Evolutionary conservation across 2,113 vertebrate species (phyloP).

Genomic region (Odocoileus virginianus): DNA sequence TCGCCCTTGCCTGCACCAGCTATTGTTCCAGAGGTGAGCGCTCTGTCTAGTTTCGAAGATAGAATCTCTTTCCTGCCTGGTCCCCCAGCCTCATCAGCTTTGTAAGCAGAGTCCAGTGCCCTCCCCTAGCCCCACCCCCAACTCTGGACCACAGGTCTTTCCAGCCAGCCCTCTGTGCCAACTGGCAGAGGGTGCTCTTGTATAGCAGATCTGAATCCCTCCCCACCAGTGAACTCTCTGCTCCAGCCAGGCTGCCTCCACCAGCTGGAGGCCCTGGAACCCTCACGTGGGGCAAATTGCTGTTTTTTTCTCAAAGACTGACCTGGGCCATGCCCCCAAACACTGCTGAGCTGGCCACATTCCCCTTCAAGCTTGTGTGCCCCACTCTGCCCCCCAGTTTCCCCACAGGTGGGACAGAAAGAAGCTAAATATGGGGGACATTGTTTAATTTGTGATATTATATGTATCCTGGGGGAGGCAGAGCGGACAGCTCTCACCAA

Average conservation of each 20-base stretch:
- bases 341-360: background rate
- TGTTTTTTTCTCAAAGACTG: background rate
- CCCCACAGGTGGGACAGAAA: slow-evolving; percentile 14
- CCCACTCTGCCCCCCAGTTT: background rate
- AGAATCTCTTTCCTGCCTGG: slow-evolving; percentile 76
- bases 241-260: slow-evolving; percentile 42
- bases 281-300: background rate
- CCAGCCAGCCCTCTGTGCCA: slow-evolving; percentile 80
- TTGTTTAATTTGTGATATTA: background rate
- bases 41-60: slow-evolving; percentile 43
- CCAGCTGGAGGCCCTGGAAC: slow-evolving; percentile 13
- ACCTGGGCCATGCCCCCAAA: background rate
- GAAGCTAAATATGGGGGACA: slow-evolving; percentile 36
- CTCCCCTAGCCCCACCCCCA: background rate
- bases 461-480: background rate
- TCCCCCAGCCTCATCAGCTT: slow-evolving; percentile 65
- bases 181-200: slow-evolving; percentile 85
- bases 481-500: background rate
- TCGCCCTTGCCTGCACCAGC: background rate
- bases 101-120: slow-evolving; percentile 72
- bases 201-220: slow-evolving; percentile 78
- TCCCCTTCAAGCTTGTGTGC: background rate
- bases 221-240: slow-evolving; percentile 50
- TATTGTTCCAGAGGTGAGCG: slow-evolving; percentile 55
- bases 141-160: slow-evolving; percentile 59